Base-by-base conservation (phyloP, 2,113 vertebrate species). In the Indicator indicator region DNA sequence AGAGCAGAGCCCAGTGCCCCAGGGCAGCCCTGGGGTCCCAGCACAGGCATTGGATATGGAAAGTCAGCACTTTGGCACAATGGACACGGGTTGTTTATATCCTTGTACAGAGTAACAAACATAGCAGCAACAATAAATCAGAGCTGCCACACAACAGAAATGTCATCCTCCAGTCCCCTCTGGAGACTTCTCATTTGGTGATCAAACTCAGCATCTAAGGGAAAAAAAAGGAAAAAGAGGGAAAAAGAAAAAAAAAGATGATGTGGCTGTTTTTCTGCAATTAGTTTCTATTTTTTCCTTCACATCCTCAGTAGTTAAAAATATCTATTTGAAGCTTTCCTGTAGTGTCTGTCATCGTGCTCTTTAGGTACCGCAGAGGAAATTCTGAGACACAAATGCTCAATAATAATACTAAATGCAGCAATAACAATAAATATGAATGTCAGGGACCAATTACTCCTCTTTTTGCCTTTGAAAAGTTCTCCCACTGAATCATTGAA, bases 11-110 rank as follows among this genome's bases (percentile, higher is more conserved):
- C 44, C 65, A 0, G 0, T 18, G 56, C 63, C 58, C 68, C 55
- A 6, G 26, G 68, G 56, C 83, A 83, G 82, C 63, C 50, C 36
- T 6, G 13, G 56, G 52, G 68, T 58, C 30, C 33, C 6, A 30
- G 44, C 63, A 27, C 40, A 8, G 52, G 38, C 3, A 0, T 2
- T 0, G 0, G 38, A 33, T 42, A 9, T 52, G 18, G 60, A 71
- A 88, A 72, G 12, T 7, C 0, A 0, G 15, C 1, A 12, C 67
- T 75, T 87, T 12, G n/a, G 12, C 6, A 81, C 65, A 65, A 38
- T 0, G 1, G 88, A 81, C 91, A 64, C 0, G 2, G 20, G 36
- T 46, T 93, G 74, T 24, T 90, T 92, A 79, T 65, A n/a, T 84
- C n/a, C 62, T 55, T 14, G 23, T 20, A 2, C 54, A 46, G 79